phyloP scores from a whole-genome alignment of 2,113 vertebrate genomes.

The Pterocles gutturalis region DNA sequence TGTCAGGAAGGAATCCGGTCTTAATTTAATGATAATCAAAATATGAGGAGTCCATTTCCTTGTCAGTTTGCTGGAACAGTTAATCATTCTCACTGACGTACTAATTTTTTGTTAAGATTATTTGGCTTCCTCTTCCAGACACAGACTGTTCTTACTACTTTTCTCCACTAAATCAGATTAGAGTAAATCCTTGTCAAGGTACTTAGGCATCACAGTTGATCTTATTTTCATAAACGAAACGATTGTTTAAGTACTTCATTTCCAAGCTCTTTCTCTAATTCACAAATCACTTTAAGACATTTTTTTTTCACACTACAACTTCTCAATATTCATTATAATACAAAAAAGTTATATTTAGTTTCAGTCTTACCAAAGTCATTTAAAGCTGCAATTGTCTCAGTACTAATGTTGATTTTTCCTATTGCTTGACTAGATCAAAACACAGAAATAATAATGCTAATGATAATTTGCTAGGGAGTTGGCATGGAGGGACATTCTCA shows the following conservation, averaged over 20 bases:
- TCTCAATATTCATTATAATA: background rate
- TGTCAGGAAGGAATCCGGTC: fast-evolving
- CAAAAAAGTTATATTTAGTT: background rate
- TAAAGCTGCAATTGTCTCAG: background rate
- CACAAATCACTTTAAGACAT: background rate
- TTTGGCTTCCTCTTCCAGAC: background rate
- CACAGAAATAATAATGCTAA: conserved; percentile 15
- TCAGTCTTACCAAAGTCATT: background rate
- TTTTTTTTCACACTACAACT: background rate
- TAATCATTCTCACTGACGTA: background rate
- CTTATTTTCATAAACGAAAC: background rate
- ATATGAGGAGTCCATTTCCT: background rate
- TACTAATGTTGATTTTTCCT: background rate
- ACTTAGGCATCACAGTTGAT: background rate
- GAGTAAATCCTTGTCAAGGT: background rate
- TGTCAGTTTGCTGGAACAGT: background rate
- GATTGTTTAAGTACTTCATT: background rate
- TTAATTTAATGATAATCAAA: background rate
- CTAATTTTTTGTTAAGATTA: background rate
- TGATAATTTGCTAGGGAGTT: conserved; percentile 1
- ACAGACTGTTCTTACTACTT: background rate
- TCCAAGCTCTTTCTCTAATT: background rate
- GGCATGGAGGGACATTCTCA: background rate
- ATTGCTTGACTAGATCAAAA: conserved; percentile 1
- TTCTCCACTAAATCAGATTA: background rate